These are phyloP conservation scores for Ceratosolen solmsi DNA, from an alignment of 1,140 invertebrate species.

Conservation along the genomic window DNA sequence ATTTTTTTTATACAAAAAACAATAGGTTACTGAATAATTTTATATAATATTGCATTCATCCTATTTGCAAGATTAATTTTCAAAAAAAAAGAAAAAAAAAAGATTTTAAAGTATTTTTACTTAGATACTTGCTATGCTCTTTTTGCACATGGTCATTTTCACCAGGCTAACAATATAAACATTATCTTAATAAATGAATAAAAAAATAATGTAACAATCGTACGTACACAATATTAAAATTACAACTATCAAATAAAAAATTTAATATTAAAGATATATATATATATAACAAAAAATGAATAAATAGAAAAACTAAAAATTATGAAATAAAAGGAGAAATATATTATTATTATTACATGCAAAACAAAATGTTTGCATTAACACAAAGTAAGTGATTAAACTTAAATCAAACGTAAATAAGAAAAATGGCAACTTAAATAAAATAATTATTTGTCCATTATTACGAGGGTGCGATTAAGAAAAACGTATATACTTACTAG, in stretches of 20 bases:
- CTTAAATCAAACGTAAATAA: constrained; percentile 1
- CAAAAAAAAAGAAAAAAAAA: too few species aligned
- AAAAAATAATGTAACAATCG: background rate
- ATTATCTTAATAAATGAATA: background rate
- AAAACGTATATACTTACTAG: constrained; percentile 54
- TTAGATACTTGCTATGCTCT: background rate
- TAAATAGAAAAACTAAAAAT: too few species aligned
- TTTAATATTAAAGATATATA: background rate
- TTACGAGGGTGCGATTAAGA: constrained; percentile 53
- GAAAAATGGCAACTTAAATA: constrained; percentile 19
- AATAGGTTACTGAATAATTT: too few species aligned
- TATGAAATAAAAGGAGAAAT: too few species aligned
- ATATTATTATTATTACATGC: constrained; percentile 37
- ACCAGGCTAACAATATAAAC: constrained; percentile 38
- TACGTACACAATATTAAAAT: constrained; percentile 3
- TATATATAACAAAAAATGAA: constrained; percentile 23
- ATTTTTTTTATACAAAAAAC: too few species aligned
- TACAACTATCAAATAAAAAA: constrained; percentile 1
- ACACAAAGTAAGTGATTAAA: background rate
- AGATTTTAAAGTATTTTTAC: background rate
- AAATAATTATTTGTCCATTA: constrained; percentile 34
- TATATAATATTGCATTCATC: too few species aligned
- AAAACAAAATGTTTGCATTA: constrained; percentile 20
- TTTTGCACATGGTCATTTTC: constrained; percentile 35
- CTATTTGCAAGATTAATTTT: too few species aligned